Percentiles rank a stretch among this genome's conserved stretches.
These are phyloP conservation scores for Drosophila aldrichi DNA, from an alignment of 2,888 invertebrate genomes.

Conservation along the genomic window DNA sequence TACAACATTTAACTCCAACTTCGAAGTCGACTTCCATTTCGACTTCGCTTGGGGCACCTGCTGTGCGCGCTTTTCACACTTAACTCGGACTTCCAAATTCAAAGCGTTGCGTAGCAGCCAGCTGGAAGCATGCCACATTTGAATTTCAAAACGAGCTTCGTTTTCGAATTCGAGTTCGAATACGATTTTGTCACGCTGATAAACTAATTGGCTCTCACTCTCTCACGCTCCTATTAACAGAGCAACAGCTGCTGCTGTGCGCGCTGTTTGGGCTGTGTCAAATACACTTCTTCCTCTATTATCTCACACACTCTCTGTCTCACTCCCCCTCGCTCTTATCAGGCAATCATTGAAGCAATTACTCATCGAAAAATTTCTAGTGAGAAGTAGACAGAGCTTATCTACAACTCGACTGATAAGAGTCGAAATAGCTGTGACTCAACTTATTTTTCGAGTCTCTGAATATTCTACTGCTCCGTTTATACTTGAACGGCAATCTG, in stretches of 20 bases:
- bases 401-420: conserved; percentile 54
- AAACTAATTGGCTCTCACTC: conserved; percentile 55
- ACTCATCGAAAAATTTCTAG: conserved; percentile 47
- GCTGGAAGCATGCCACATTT: conserved; percentile 66
- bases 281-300: not conserved
- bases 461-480: conserved; percentile 35
- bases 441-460: conserved; percentile 23
- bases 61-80: conserved; percentile 36
- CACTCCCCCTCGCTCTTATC: not conserved
- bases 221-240: conserved; percentile 46
- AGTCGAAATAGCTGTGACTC: conserved; percentile 43
- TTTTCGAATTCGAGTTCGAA: conserved; percentile 21
- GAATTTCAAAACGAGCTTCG: conserved; percentile 65
- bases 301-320: not conserved
- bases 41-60: conserved; percentile 55
- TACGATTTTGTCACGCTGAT: conserved; percentile 71
- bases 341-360: conserved; percentile 31
- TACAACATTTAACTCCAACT: conserved; percentile 5
- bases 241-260: conserved; percentile 10
- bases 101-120: conserved; percentile 8
- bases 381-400: conserved; percentile 35
- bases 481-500: conserved; percentile 21
- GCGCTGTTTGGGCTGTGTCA: conserved; percentile 32
- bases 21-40: not conserved
- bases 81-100: conserved; percentile 12